Percentiles rank a stretch among this genome's conserved stretches.
Conservation (phyloP, 2,797 vertebrate genomes). For the Neopelma chrysocephalum region DNA sequence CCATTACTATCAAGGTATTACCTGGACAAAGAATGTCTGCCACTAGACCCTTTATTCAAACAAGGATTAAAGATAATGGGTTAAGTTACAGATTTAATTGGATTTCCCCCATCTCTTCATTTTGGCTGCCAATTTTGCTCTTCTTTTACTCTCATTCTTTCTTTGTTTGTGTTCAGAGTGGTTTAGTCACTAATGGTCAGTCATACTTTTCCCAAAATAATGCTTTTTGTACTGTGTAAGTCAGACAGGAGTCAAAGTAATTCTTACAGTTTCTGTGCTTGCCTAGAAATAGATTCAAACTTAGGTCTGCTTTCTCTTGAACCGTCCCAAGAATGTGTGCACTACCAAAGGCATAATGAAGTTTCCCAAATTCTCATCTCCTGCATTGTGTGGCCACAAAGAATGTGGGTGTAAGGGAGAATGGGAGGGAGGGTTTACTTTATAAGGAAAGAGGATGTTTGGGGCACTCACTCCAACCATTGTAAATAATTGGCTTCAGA, state of each 20-base stretch:
- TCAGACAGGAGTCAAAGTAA: not conserved
- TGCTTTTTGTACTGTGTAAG: not conserved
- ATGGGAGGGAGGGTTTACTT: not conserved
- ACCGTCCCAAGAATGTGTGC: not conserved
- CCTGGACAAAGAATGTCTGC: not conserved
- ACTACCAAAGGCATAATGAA: not conserved
- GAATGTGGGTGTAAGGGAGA: not conserved
- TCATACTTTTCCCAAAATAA: not conserved
- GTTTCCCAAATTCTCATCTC: not conserved
- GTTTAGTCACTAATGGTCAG: slow-evolving; percentile 21
- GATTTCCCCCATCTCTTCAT: slow-evolving; percentile 22
- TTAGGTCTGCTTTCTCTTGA: not conserved
- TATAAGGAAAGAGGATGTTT: not conserved
- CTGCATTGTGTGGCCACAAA: not conserved
- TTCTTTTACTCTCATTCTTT: not conserved
- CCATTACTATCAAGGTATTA: slow-evolving; percentile 24
- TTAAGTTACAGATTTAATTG: slow-evolving; percentile 48
- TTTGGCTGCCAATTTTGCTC: slow-evolving; percentile 20
- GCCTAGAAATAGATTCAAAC: not conserved
- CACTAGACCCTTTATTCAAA: slow-evolving; percentile 10
- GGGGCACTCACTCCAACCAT: not conserved
- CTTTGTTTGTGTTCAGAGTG: not conserved
- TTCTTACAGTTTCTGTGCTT: not conserved
- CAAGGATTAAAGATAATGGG: slow-evolving; percentile 30
- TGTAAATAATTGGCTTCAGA: slow-evolving; percentile 43